phyloP scores from a whole-genome alignment of 1,140 invertebrate species.

The Tetragnatha versicolor region DNA sequence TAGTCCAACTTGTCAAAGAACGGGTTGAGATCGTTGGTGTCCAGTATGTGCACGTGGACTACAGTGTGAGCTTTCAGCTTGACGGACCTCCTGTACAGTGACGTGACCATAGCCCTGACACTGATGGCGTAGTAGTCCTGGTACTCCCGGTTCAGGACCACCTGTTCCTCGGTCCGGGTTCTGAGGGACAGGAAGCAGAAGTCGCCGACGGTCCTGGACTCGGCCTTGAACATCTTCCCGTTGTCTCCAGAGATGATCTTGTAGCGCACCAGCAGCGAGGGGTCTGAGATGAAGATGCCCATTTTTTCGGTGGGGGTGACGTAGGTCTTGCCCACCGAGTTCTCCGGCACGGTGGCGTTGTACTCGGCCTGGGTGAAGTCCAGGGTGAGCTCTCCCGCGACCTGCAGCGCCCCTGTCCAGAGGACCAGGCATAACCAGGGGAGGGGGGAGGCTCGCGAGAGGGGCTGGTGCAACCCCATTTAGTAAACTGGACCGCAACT shows the following conservation, averaged over 20 bases:
- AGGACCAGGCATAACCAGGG: slow-evolving; percentile 11
- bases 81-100: slow-evolving; percentile 40
- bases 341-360: slow-evolving; percentile 91
- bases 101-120: slow-evolving; percentile 73
- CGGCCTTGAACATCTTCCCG: slow-evolving; percentile 91
- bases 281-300: slow-evolving; percentile 70
- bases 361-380: slow-evolving; percentile 77
- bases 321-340: slow-evolving; percentile 86
- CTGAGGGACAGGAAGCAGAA: slow-evolving; percentile 90
- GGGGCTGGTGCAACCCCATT: slow-evolving; percentile 37
- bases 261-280: slow-evolving; percentile 72
- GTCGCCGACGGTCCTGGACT: slow-evolving; percentile 81
- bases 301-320: slow-evolving; percentile 71
- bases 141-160: slow-evolving; percentile 89
- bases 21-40: slow-evolving; percentile 91
- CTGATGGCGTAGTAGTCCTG: slow-evolving; percentile 82
- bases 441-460: slow-evolving; percentile 1
- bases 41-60: slow-evolving; percentile 81
- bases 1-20: slow-evolving; percentile 83
- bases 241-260: slow-evolving; percentile 84
- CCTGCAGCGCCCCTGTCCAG: not conserved
- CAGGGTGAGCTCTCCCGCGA: slow-evolving; percentile 1
- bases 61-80: slow-evolving; percentile 61
- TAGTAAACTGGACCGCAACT: not conserved
- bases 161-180: slow-evolving; percentile 82